phyloP scores from a whole-genome alignment of 2,797 vertebrate genomes.

The Malacoctenus gilli region DNA sequence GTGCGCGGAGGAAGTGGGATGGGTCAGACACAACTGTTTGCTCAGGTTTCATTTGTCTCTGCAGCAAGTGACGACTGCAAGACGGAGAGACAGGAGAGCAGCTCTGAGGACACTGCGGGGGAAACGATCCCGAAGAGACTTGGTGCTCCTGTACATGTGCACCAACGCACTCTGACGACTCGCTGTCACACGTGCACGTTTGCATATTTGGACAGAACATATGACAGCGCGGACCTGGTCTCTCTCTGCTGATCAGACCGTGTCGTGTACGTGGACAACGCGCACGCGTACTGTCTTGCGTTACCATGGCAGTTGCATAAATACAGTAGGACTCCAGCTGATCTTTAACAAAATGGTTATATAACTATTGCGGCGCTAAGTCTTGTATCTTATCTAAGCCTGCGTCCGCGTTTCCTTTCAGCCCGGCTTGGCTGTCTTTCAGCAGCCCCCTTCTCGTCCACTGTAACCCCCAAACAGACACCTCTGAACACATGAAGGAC shows the following conservation, averaged over 20 bases:
- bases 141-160: constrained; percentile 40
- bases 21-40: constrained; percentile 58
- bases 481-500: constrained; percentile 57
- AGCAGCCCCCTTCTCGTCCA: constrained; percentile 56
- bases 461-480: constrained; percentile 50
- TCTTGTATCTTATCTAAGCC: constrained; percentile 77
- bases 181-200: constrained; percentile 6
- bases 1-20: constrained; percentile 37
- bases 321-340: constrained; percentile 80
- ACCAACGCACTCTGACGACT: constrained; percentile 33
- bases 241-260: constrained; percentile 36
- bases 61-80: no score
- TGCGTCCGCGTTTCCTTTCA: constrained; percentile 63
- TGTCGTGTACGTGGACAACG: constrained; percentile 23
- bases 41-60: constrained; percentile 57
- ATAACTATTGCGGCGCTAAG: constrained; percentile 78
- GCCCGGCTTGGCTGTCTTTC: constrained; percentile 51
- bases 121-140: constrained; percentile 52
- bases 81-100: no score
- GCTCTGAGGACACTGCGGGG: constrained; percentile 54
- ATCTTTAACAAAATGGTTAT: constrained; percentile 82
- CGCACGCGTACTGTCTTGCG: constrained; percentile 42
- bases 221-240: constrained; percentile 10
- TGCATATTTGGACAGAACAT: constrained; percentile 10
- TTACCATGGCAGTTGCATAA: constrained; percentile 81